Evolutionary conservation across 2,888 invertebrate species (phyloP), one percentile per base, ranked within the genome.

Genomic region (Hydrotaea cyrtoneurina): DNA sequence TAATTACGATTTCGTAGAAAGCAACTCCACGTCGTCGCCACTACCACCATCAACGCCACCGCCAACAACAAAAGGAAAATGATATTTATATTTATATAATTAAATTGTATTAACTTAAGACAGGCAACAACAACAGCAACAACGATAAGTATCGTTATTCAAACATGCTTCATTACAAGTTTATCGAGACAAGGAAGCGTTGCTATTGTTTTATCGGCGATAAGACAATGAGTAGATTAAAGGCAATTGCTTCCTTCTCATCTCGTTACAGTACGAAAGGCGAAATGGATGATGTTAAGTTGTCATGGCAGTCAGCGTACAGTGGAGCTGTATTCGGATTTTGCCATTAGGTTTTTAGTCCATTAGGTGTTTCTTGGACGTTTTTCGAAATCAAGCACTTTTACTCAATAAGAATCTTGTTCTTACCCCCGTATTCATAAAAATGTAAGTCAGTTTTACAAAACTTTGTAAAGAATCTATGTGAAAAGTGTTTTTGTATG

Each of bases 141-240:
- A 23, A 71, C 15, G 71, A 71, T 50, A 71, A 15, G 13, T 23
- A 23, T 71, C 50, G 50, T 71, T 26, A 50, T 26, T 71, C 21
- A 13, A 59, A 59, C 13, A 59, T 26, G 59, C 13, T 15, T 23
- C 19, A 39, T 64, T 50, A n/a, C 17, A 3, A 71, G 26, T 26
- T 53, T 53, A n/a, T 26, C 17, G 26, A 62, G 46, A 74, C 59
- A 62, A 59, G 74, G 74, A 74, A 74, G 46, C 21, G 43, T 46
- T 75, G 64, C 57, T 26, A 66, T 73, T 83, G 69, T 77, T 69
- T 17, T 62, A 36, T 55, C 53, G 10, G 77, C 62, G 66, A 71
- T 62, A 31, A 75, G 72, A 80, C 77, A 79, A 71, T 69, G 71
- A 80, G 46, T 77, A 53, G 50, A 50, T 71, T 71, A 46, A 46